phyloP scores from a whole-genome alignment of 2,113 vertebrate genomes.

The Melanocharis versteri region DNA sequence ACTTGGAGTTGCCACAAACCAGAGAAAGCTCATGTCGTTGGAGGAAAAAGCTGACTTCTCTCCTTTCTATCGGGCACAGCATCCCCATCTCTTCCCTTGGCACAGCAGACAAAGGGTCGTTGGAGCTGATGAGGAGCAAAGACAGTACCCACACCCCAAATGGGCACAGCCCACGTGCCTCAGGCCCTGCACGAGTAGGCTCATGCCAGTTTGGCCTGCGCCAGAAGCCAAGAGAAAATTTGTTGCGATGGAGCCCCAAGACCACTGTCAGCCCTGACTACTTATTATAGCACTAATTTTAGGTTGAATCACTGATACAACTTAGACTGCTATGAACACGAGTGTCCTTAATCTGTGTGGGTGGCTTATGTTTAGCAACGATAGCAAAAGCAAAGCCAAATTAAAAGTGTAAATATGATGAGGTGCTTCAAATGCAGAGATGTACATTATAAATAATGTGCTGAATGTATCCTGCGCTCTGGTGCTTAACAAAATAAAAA shows the following conservation, averaged over 20 bases:
- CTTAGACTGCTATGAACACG: neutral
- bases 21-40: neutral
- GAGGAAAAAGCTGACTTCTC: neutral
- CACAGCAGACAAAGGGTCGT: neutral
- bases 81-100: neutral
- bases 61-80: neutral
- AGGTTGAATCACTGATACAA: neutral
- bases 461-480: neutral
- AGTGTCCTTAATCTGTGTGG: neutral
- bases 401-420: neutral
- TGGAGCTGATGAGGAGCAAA: neutral
- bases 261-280: neutral
- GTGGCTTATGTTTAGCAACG: neutral
- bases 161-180: fast-evolving
- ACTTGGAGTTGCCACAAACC: neutral
- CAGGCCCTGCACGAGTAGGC: fast-evolving
- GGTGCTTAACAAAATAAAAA: neutral
- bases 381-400: neutral
- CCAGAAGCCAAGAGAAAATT: neutral
- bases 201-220: fast-evolving
- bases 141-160: neutral
- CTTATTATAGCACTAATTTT: neutral
- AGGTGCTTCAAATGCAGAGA: neutral
- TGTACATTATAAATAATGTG: neutral
- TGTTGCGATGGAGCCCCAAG: neutral